A percentile compares a stretch with the other conserved stretches of the same genome.
Conservation (phyloP, 1,140 invertebrate genomes). For the Orchesella cincta region DNA sequence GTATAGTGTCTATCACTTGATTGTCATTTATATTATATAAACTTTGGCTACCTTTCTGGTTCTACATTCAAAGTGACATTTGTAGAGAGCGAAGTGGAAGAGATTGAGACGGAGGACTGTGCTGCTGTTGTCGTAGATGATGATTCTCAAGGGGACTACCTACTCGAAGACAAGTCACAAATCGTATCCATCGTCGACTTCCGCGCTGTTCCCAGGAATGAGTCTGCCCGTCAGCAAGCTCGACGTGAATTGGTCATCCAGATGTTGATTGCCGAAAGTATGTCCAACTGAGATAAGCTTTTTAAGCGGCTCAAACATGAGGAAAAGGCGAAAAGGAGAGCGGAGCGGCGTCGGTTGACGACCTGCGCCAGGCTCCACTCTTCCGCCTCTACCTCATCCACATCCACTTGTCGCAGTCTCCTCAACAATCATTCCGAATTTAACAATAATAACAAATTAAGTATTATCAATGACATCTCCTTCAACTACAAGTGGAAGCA, state of each 20-base stretch:
- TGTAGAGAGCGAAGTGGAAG: slow-evolving; percentile 19
- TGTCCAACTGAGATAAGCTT: slow-evolving; percentile 44
- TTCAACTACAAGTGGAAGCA: slow-evolving; percentile 31
- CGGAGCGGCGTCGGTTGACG: slow-evolving; percentile 20
- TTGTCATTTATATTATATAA: no score
- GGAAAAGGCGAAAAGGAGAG: slow-evolving; percentile 35
- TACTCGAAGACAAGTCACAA: slow-evolving; percentile 34
- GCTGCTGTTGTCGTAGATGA: slow-evolving; percentile 1
- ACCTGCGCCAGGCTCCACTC: neutral
- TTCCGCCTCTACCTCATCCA: neutral
- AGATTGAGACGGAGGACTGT: slow-evolving; percentile 10
- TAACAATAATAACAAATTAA: slow-evolving; percentile 33
- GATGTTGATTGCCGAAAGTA: slow-evolving; percentile 43
- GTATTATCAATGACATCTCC: slow-evolving; percentile 39
- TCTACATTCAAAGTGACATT: slow-evolving; percentile 13
- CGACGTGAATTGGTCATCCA: slow-evolving; percentile 38
- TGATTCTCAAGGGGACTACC: slow-evolving; percentile 15
- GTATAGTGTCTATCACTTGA: no score
- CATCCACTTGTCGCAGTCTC: slow-evolving; percentile 16
- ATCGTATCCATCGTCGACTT: slow-evolving; percentile 38
- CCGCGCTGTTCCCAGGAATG: slow-evolving; percentile 33
- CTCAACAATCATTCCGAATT: neutral
- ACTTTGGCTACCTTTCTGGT: slow-evolving; percentile 12
- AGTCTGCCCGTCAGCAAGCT: slow-evolving; percentile 29
- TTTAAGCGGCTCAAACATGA: slow-evolving; percentile 39